phyloP scores from a whole-genome alignment of 35 echinoderm and acorn worm species.

The Amphiura filiformis region DNA sequence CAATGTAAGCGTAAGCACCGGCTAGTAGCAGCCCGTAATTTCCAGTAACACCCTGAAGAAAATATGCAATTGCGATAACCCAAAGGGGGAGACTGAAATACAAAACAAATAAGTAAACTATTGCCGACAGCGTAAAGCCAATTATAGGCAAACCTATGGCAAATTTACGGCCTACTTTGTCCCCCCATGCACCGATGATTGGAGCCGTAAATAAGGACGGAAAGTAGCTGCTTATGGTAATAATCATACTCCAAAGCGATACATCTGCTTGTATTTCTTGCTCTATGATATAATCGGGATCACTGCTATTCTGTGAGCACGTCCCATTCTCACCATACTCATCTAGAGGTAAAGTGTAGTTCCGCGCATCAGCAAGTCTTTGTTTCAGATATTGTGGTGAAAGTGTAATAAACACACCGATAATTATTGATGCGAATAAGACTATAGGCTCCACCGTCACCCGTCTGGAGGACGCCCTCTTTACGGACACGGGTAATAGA shows the following conservation, averaged over 20 bases:
- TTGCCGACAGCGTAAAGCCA: neutral
- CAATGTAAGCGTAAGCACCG: constrained; percentile 21
- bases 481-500: neutral
- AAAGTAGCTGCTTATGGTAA: neutral
- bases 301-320: neutral
- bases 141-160: neutral
- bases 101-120: constrained; percentile 1
- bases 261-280: constrained; percentile 34
- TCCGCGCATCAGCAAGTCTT: neutral
- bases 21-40: constrained; percentile 27
- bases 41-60: constrained; percentile 21
- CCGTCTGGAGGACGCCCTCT: constrained; percentile 9
- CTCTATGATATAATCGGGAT: neutral
- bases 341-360: neutral
- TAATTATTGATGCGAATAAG: neutral
- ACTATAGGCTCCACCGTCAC: constrained; percentile 52
- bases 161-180: constrained; percentile 32
- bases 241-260: constrained; percentile 11
- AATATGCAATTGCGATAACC: constrained; percentile 13
- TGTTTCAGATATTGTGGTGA: constrained; percentile 33
- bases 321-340: neutral
- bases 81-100: constrained; percentile 30
- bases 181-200: constrained; percentile 26
- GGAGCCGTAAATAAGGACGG: constrained; percentile 13
- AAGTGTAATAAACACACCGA: constrained; percentile 20